Percentiles rank a stretch among this genome's conserved stretches.
phyloP scores from a whole-genome alignment of 2,888 invertebrate species.

The Oegoconia quadripuncta region DNA sequence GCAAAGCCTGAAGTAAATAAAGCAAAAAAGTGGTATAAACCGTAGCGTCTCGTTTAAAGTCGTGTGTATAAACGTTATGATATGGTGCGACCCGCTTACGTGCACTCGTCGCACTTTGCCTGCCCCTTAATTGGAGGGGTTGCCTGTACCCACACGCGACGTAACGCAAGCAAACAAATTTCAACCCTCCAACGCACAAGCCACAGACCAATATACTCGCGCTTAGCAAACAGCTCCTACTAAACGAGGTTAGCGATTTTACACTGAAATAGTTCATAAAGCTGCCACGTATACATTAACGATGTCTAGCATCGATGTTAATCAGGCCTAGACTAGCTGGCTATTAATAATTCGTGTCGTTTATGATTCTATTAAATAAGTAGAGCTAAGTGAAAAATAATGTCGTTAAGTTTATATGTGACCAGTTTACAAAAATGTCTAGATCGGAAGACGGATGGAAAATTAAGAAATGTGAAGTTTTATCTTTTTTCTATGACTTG shows the following conservation, averaged over 20 bases:
- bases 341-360: no score
- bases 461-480: no score
- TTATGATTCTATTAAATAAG: no score
- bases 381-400: no score
- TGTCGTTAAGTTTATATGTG: no score
- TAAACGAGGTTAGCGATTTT: slow-evolving; percentile 49
- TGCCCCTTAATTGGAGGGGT: slow-evolving; percentile 70
- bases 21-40: slow-evolving; percentile 50
- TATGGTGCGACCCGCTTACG: slow-evolving; percentile 65
- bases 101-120: slow-evolving; percentile 65
- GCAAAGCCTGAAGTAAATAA: slow-evolving; percentile 28
- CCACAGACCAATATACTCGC: slow-evolving; percentile 42
- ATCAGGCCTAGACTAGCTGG: no score
- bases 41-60: slow-evolving; percentile 32
- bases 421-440: no score
- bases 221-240: slow-evolving; percentile 39
- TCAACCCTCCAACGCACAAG: slow-evolving; percentile 37
- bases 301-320: slow-evolving; percentile 22
- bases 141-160: slow-evolving; percentile 51
- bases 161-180: slow-evolving; percentile 51
- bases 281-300: slow-evolving; percentile 35
- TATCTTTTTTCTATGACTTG: no score
- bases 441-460: no score
- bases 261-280: slow-evolving; percentile 54
- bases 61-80: slow-evolving; percentile 66